These are phyloP conservation scores for Stichopus chloronotus DNA, from an alignment of 35 echinoderm and acorn worm genomes.

Conservation along the genomic window DNA sequence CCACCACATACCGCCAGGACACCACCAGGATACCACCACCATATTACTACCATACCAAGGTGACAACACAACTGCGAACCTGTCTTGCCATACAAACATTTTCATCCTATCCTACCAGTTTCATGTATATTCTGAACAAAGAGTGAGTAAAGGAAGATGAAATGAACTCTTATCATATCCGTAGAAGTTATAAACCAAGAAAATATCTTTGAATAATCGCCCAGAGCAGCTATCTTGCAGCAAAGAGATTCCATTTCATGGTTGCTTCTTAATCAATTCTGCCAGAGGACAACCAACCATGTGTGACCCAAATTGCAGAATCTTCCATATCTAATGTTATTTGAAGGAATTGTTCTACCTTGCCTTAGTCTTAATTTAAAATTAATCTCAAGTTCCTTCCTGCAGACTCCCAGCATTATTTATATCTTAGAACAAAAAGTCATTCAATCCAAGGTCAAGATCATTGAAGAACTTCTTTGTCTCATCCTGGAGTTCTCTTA, in stretches of 20 bases:
- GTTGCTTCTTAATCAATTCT: neutral
- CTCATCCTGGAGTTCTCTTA: neutral
- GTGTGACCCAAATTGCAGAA: neutral
- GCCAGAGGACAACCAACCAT: neutral
- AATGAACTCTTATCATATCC: too few relatives aligned
- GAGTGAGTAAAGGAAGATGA: too few relatives aligned
- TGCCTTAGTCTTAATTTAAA: neutral
- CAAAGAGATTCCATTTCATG: neutral
- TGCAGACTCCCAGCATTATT: neutral
- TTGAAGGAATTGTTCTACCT: neutral
- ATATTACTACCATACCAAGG: too few relatives aligned
- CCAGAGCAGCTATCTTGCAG: neutral
- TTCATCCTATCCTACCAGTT: too few relatives aligned
- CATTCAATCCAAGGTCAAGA: neutral
- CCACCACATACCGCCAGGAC: too few relatives aligned
- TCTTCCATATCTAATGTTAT: neutral
- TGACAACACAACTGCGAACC: too few relatives aligned
- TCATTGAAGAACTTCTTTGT: neutral
- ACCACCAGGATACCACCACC: too few relatives aligned
- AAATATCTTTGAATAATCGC: neutral
- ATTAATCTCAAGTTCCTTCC: neutral
- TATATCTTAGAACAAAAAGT: neutral
- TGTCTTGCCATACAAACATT: too few relatives aligned
- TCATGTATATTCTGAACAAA: too few relatives aligned
- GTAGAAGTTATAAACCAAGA: too few relatives aligned